Conservation (phyloP, 2,113 vertebrate genomes). For the Neoarius graeffei region DNA sequence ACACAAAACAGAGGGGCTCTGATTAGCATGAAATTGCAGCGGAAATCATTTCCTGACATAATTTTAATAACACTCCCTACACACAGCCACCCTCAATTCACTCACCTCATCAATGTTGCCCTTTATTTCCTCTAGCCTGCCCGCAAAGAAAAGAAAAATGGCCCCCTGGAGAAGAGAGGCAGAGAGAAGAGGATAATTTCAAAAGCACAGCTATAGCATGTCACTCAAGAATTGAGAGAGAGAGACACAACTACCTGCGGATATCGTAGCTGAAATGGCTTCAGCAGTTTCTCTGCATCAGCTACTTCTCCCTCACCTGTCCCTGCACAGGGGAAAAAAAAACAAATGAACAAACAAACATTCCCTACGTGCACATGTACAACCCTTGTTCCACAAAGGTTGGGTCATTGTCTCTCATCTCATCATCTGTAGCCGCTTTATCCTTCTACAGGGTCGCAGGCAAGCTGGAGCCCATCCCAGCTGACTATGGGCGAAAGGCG, state of each 20-base stretch:
- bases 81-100: background rate
- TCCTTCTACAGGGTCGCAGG: too few species aligned
- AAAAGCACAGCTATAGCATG: background rate
- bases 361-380: too few species aligned
- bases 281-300: constrained; percentile 76
- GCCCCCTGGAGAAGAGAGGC: constrained; percentile 70
- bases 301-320: constrained; percentile 76
- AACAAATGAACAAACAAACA: background rate
- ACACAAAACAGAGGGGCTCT: background rate
- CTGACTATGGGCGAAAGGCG: too few species aligned
- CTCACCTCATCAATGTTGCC: constrained; percentile 81
- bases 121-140: constrained; percentile 80
- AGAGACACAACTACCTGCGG: constrained; percentile 67
- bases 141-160: constrained; percentile 83
- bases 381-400: too few species aligned
- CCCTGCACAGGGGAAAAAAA: constrained; percentile 60
- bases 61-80: background rate
- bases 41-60: background rate
- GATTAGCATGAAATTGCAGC: background rate
- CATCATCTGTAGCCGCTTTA: too few species aligned
- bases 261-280: constrained; percentile 75
- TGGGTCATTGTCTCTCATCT: too few species aligned
- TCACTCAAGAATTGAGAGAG: background rate
- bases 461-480: too few species aligned
- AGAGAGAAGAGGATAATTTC: background rate